Evolutionary conservation across 2,888 invertebrate species (phyloP).

Genomic region (Timema podura): DNA sequence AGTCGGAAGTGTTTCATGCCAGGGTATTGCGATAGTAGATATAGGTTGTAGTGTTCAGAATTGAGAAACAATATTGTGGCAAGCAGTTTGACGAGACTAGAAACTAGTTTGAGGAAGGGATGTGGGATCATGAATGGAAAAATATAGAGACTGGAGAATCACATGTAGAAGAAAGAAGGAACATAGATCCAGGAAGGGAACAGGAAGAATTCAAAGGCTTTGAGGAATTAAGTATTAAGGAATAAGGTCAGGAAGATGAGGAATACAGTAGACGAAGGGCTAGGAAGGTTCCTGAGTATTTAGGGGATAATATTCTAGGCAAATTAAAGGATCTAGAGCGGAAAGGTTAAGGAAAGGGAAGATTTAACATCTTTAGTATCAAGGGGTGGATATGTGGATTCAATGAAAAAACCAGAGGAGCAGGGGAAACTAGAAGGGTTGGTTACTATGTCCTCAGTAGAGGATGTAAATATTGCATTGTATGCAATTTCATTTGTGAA

Average conservation of each 20-base stretch:
- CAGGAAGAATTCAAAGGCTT: conserved; percentile 2
- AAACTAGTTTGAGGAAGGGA: conserved; percentile 6
- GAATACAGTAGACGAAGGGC: background rate
- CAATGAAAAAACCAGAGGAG: background rate
- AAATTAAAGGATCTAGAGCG: background rate
- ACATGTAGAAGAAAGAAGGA: background rate
- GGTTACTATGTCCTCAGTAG: background rate
- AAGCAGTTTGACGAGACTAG: background rate
- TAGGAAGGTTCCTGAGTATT: background rate
- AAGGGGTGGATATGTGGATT: background rate
- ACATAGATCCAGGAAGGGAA: background rate
- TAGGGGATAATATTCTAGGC: background rate
- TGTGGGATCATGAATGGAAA: conserved; percentile 10
- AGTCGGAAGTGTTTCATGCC: background rate
- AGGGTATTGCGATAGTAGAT: conserved; percentile 1
- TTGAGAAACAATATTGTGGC: background rate
- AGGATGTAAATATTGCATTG: conserved; percentile 1
- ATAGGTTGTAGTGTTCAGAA: conserved; percentile 10
- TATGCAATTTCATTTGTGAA: conserved; percentile 5
- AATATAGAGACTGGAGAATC: background rate
- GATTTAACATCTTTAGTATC: background rate
- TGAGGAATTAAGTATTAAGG: background rate
- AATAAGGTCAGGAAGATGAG: background rate
- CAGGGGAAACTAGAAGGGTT: background rate
- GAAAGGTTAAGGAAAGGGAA: conserved; percentile 6